phyloP scores from a whole-genome alignment of 2,888 invertebrate genomes.

The Sphaerophoria taeniata region DNA sequence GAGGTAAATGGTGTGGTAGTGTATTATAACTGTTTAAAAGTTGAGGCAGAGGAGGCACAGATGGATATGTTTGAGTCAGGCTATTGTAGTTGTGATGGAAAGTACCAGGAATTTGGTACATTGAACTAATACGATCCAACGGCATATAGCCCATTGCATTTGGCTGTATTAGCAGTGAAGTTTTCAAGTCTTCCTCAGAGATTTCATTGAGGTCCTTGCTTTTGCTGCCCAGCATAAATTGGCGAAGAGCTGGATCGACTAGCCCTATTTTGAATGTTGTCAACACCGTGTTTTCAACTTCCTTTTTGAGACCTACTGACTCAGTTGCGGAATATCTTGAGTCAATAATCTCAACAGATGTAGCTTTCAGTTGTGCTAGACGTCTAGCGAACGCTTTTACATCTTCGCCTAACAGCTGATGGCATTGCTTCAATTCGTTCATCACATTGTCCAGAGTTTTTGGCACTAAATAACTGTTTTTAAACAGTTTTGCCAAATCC shows the following conservation, averaged over 20 bases:
- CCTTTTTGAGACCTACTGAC: constrained; percentile 3
- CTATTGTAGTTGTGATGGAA: not conserved
- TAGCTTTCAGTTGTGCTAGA: constrained; percentile 3
- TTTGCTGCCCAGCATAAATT: not conserved
- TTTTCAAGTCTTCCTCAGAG: constrained; percentile 1
- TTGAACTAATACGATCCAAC: not conserved
- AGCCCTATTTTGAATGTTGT: too few relatives aligned
- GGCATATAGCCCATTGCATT: too few relatives aligned
- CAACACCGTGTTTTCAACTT: too few relatives aligned
- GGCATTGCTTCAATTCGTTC: not conserved
- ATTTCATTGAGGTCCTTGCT: not conserved
- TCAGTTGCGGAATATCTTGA: constrained; percentile 2
- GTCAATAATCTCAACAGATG: constrained; percentile 7
- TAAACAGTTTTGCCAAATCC: constrained; percentile 2
- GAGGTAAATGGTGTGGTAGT: too few relatives aligned
- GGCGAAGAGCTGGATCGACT: too few relatives aligned
- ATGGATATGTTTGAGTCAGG: not conserved
- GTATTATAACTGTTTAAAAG: too few relatives aligned
- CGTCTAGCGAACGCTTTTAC: constrained; percentile 4
- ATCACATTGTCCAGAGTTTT: constrained; percentile 5
- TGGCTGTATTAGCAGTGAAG: too few relatives aligned
- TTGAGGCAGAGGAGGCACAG: not conserved
- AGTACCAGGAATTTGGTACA: not conserved
- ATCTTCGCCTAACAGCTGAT: not conserved
- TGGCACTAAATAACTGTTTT: constrained; percentile 7